Evolutionary conservation across 2,888 invertebrate species (phyloP), one percentile per base, ranked within the genome.

Genomic region (Hemicrepidius hirtus): DNA sequence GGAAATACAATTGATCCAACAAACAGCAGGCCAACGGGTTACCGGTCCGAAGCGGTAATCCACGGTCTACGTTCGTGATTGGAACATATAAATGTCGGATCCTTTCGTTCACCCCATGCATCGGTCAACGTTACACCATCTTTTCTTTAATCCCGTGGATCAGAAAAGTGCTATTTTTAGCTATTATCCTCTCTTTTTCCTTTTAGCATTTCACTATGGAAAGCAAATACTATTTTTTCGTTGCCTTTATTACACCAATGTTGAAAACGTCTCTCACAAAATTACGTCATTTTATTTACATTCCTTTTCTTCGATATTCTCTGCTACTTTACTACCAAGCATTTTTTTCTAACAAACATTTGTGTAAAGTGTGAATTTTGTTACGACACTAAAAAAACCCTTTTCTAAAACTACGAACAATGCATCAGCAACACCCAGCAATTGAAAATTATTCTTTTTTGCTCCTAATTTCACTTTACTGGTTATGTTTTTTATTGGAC

Each of bases 81-180:
- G 81, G 81, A 81, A 81, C 79, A 76, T 77, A 81, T 82, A 82
- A 82, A 80, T 79, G 80, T 81, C 78, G 76, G 78, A 80, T 79
- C 76, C 79, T 75, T 74, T 78, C 70, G 72, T 73, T 75, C 77
- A 66, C 74, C 78, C 77, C 77, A 77, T 80, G 78, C 78, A 78
- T 81, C 78, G 78, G 78, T 77, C 76, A 76, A 79, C 75, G 76
- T 78, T 78, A 68, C 69, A 63, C 50, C 69, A 63, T 74, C 75
- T 74, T 76, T 76, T 73, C 68, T 72, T 68, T 77, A 75, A 77
- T 75, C 77, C 74, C 9, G 24, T 60, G 41, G 55, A 68, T 60
- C 68, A 67, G 74, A 67, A 71, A 67, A 65, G 64, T 59, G 40
- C 59, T 71, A 65, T 69, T 71, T 68, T 71, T 60, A 44, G 60